A percentile compares a stretch with the other conserved stretches of the same genome.
These are phyloP conservation scores for Pachypsylla venusta DNA, from an alignment of 1,140 invertebrate species.

Conservation along the genomic window DNA sequence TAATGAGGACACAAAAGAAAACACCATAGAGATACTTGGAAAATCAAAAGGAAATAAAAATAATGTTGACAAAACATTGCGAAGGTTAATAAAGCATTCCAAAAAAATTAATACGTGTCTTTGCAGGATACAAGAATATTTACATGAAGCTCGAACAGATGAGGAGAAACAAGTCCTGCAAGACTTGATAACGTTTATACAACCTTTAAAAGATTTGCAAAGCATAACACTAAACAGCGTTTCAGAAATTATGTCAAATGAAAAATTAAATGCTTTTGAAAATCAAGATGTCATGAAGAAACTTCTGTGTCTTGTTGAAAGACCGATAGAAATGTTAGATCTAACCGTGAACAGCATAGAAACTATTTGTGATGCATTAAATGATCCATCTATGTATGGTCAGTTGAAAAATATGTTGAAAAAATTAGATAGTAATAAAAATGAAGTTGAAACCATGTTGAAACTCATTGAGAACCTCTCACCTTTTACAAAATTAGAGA, in stretches of 20 bases:
- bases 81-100: constrained; percentile 4
- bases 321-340: constrained; percentile 21
- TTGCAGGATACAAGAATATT: constrained; percentile 6
- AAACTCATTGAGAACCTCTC: constrained; percentile 24
- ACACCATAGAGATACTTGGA: no score
- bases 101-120: constrained; percentile 2
- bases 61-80: background rate
- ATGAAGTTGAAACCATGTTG: constrained; percentile 23
- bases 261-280: constrained; percentile 14
- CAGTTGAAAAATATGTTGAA: constrained; percentile 20
- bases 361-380: constrained; percentile 14
- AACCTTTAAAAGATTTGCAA: constrained; percentile 21
- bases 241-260: constrained; percentile 19
- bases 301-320: constrained; percentile 18
- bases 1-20: no score
- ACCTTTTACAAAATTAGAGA: constrained; percentile 29
- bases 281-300: constrained; percentile 10
- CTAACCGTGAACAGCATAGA: constrained; percentile 18
- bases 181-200: constrained; percentile 15
- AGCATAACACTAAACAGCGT: constrained; percentile 22
- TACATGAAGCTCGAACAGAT: constrained; percentile 4
- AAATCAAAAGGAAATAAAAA: no score
- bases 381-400: constrained; percentile 17
- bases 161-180: background rate
- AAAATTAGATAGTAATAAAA: constrained; percentile 22